Evolutionary conservation across 2,888 invertebrate genomes (phyloP).

Genomic region (Aspidiotus rigidus): DNA sequence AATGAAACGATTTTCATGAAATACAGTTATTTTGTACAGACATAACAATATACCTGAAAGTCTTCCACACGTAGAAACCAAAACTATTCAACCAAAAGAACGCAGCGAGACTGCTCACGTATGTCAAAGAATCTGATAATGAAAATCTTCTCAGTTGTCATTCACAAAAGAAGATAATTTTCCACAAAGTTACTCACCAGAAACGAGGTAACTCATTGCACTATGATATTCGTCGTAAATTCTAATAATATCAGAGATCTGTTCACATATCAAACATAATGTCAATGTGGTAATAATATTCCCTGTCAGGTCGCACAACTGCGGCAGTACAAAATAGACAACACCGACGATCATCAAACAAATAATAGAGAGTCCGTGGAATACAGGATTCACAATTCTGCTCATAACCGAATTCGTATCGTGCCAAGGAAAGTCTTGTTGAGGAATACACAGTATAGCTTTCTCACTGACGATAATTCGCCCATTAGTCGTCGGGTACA

Average conservation of each 20-base stretch:
- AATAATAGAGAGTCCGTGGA: conserved; percentile 62
- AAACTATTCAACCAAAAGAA: conserved; percentile 81
- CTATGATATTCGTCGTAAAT: conserved; percentile 71
- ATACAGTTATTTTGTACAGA: no score
- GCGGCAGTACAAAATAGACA: conserved; percentile 73
- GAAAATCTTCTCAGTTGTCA: not conserved
- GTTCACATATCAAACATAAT: conserved; percentile 64
- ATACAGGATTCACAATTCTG: conserved; percentile 65
- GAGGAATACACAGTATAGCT: conserved; percentile 39
- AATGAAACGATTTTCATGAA: no score
- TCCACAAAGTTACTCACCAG: conserved; percentile 49
- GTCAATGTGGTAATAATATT: conserved; percentile 76
- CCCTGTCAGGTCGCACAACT: conserved; percentile 69
- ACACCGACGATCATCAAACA: conserved; percentile 63
- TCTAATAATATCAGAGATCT: conserved; percentile 66
- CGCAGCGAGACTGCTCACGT: conserved; percentile 65
- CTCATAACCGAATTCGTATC: conserved; percentile 63
- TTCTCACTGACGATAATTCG: conserved; percentile 34
- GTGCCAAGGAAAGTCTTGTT: conserved; percentile 54
- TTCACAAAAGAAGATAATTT: no score
- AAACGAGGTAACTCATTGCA: conserved; percentile 69
- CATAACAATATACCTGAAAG: conserved; percentile 54
- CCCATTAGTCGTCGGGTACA: conserved; percentile 1
- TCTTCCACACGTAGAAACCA: conserved; percentile 81
- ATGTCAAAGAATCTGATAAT: conserved; percentile 62